Base-by-base conservation (phyloP, 2,113 vertebrate genomes). In the Tenrec ecaudatus region DNA sequence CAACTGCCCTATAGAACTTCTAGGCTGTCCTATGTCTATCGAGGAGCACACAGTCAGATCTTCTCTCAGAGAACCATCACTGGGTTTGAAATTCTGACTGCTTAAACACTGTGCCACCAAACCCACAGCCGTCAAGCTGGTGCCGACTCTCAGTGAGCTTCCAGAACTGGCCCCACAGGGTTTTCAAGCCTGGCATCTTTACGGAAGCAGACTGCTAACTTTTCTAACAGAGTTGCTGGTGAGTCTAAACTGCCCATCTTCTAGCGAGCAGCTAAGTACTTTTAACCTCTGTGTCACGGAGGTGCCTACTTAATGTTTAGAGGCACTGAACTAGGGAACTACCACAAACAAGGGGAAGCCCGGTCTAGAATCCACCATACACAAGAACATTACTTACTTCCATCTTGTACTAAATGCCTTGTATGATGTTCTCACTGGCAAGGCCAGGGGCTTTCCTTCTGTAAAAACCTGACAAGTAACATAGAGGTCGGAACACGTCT, bases 351-450 rank as follows among this genome's bases (percentile, higher is more conserved):
- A 88, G 80, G 8, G 14, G 12, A 31, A 95, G 8, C 47, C 9
- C 9, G 85, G 16, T 71, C 43, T 89, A 40, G 23, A 94, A 66
- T 9, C 19, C 86, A 86, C 12, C 53, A 58, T 15, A 69, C 33
- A 8, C 16, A 47, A 82, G 27, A 87, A 93, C 77, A 90, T 20
- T 79, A 98, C 99, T 99, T 98, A 99, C 99, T 99, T 99, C 99
- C 99, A 99, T 20, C 99, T 98, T 58, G 99, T 99, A 98, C 99
- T 99, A 97, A 99, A 99, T 0, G 99, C 99, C 96, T 99, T 99
- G 97, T 99, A 99, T 1, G 99, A 99, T 25, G 99, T 99, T 95
- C 99, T 99, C 82, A 99, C 99, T 0, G 99, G 99, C 88, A 99
- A 98, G 11, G 99, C 99, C 31, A 99, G 98, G 57, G 99, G 99